Evolutionary conservation across 2,797 vertebrate species (phyloP), one percentile per base, ranked within the genome.

Genomic region (Acomys russatus): DNA sequence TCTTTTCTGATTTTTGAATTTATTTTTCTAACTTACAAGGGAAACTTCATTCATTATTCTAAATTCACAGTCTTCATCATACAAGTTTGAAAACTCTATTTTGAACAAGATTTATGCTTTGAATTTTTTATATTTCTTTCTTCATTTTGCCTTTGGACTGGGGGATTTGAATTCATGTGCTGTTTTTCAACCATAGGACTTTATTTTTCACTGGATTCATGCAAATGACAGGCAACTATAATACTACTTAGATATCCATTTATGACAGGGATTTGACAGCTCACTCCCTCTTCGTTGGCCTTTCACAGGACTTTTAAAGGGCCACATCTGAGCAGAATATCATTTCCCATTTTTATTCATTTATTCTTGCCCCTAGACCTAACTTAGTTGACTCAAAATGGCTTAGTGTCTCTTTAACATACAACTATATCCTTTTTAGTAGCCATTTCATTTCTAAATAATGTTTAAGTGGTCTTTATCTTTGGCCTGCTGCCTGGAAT

Each of bases 371-470:
- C 86, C 38, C 56, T 78, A 91, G 83, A 96, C 64, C 61, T 95
- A 94, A 95, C 66, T 93, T 89, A 85, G 88, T 96, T 97, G 88
- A 96, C 66, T 95, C 84, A 95, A 86, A 95, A 96, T 74, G 68
- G 77, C 7, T 84, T 95, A 44, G 9, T 92, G 66, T 95, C 89
- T 96, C 91, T 94, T 97, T 96, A 97, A 94, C 94, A 96, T 94
- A 88, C 54, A 94, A 96, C 92, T 89, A 86, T 89, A 92, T 88
- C 17, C 88, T 71, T 95, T 96, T 76, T 78, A 77, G 73, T 90
- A 71, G 82, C 22, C 84, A 89, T 94, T 97, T 97, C 63, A 82
- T 93, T 97, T 91, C 80, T 92, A 94, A 96, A 95, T 96, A 96
- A 83, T 85, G 87, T 54, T 93, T 96, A 92, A 96, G 64, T 94